These are phyloP conservation scores for Xenopus laevis DNA, from an alignment of 2,113 vertebrate species.

Conservation along the genomic window DNA sequence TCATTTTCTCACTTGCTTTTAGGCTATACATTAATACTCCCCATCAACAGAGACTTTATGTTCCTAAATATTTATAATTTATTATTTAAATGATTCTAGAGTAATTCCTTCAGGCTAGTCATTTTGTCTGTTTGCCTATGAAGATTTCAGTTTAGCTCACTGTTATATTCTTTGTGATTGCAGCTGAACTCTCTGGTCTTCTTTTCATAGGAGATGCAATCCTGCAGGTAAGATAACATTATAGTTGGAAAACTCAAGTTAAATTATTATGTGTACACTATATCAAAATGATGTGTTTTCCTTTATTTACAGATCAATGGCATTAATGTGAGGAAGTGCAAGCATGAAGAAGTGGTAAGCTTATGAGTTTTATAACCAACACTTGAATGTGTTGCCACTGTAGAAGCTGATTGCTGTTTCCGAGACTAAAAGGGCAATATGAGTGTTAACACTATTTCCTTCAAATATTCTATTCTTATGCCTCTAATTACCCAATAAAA, in stretches of 20 bases:
- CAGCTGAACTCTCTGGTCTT: constrained; percentile 93
- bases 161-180: constrained; percentile 49
- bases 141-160: constrained; percentile 45
- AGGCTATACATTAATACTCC: no score
- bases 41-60: no score
- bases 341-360: constrained; percentile 98
- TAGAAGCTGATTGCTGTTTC: background rate
- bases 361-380: constrained; percentile 50
- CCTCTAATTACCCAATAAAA: no score
- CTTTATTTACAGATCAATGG: constrained; percentile 87
- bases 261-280: no score
- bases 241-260: no score
- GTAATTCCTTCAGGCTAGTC: background rate
- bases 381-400: constrained; percentile 1
- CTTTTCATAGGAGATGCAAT: constrained; percentile 96
- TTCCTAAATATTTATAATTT: background rate
- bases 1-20: no score
- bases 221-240: constrained; percentile 78
- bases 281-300: no score
- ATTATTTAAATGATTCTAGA: background rate
- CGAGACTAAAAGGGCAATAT: background rate
- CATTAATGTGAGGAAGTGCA: constrained; percentile 97
- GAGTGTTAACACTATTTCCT: background rate
- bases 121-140: background rate
- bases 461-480: background rate